Conservation (phyloP, 2,888 invertebrate genomes). For the Beris morrisii region DNA sequence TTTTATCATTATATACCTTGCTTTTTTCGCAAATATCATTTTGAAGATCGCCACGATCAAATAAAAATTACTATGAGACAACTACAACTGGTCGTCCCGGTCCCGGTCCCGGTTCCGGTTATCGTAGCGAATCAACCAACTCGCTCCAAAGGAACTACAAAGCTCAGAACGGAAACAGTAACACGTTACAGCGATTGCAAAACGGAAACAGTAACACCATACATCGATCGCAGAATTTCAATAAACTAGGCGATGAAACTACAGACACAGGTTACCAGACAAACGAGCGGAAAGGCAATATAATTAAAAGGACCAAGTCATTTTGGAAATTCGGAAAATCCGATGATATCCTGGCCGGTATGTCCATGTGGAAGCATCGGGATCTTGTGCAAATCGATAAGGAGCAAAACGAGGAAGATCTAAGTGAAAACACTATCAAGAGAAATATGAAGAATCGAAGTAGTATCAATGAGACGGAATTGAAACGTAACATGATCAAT, state of each 20-base stretch:
- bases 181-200: slow-evolving; percentile 35
- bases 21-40: slow-evolving; percentile 6
- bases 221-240: slow-evolving; percentile 43
- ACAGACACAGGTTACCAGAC: slow-evolving; percentile 52
- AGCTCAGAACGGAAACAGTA: slow-evolving; percentile 8
- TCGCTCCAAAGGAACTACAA: slow-evolving; percentile 45
- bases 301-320: slow-evolving; percentile 79
- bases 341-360: slow-evolving; percentile 79
- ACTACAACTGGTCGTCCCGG: slow-evolving; percentile 40
- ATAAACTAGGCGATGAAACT: slow-evolving; percentile 47
- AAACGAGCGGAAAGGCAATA: slow-evolving; percentile 59
- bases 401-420: slow-evolving; percentile 52
- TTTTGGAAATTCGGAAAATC: slow-evolving; percentile 82
- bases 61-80: slow-evolving; percentile 23
- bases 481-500: slow-evolving; percentile 2
- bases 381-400: slow-evolving; percentile 75
- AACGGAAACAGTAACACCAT: slow-evolving; percentile 49
- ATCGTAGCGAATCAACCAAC: slow-evolving; percentile 35
- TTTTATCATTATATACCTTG: slow-evolving; percentile 20
- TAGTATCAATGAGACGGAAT: neutral
- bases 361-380: slow-evolving; percentile 84
- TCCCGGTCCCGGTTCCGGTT: slow-evolving; percentile 45
- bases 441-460: slow-evolving; percentile 18
- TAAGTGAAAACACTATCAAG: slow-evolving; percentile 43
- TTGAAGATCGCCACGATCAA: slow-evolving; percentile 27